These are phyloP conservation scores for Antechinus flavipes DNA, from an alignment of 2,113 vertebrate genomes.

Conservation along the genomic window DNA sequence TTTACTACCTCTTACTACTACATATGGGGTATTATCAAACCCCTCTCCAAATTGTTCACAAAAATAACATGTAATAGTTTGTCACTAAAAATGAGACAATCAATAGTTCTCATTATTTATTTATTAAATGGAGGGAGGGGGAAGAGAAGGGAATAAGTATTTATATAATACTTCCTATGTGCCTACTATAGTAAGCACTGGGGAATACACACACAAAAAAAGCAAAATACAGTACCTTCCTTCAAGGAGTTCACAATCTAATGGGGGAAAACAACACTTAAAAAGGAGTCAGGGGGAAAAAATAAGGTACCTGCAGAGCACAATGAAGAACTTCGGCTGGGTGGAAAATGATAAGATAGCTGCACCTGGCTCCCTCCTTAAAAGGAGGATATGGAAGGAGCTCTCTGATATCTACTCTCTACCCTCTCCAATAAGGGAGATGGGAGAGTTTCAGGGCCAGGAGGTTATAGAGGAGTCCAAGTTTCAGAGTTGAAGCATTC, in stretches of 20 bases:
- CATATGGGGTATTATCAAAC: not conserved
- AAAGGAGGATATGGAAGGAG: not conserved
- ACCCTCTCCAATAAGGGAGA: not conserved
- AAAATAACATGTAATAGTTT: not conserved
- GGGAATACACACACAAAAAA: not conserved
- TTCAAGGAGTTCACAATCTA: not conserved
- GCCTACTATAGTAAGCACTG: not conserved
- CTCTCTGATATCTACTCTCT: not conserved
- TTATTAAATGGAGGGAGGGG: not conserved
- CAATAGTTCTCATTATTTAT: not conserved
- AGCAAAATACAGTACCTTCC: not conserved
- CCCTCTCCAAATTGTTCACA: not conserved
- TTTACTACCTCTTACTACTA: not conserved
- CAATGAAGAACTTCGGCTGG: not conserved
- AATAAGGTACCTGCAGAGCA: not conserved
- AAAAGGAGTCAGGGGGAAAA: not conserved
- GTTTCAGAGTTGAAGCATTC: not conserved
- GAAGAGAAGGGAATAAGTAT: not conserved
- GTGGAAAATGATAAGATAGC: not conserved
- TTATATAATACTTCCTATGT: not conserved
- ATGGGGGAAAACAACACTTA: not conserved
- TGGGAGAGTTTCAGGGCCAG: not conserved
- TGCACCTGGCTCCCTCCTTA: not conserved
- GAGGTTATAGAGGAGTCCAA: not conserved
- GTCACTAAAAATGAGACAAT: not conserved